These are phyloP conservation scores for Patiria pectinifera DNA, from an alignment of 53 echinoderm and acorn worm species.

Conservation along the genomic window DNA sequence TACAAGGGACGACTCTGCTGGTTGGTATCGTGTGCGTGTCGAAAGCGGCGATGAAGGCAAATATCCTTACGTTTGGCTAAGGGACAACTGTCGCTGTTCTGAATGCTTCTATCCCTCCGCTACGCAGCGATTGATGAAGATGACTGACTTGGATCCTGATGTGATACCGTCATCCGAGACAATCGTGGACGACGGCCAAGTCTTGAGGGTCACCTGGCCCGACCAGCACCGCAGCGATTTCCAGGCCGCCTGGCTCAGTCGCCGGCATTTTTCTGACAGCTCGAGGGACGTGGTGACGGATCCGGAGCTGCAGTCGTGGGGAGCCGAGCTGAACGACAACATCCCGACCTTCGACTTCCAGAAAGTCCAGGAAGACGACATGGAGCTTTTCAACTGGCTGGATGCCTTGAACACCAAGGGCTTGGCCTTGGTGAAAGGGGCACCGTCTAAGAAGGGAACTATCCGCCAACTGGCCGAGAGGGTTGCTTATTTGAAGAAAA, in stretches of 20 bases:
- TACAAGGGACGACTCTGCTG: constrained; percentile 30
- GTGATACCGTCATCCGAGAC: constrained; percentile 28
- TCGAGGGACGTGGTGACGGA: constrained; percentile 25
- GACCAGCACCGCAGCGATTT: constrained; percentile 16
- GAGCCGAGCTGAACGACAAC: constrained; percentile 38
- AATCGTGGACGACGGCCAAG: constrained; percentile 40
- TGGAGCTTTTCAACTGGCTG: constrained; percentile 29
- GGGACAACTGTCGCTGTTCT: neutral
- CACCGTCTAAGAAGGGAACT: neutral
- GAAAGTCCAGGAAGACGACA: constrained; percentile 50
- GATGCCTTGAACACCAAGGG: neutral
- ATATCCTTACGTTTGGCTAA: constrained; percentile 87
- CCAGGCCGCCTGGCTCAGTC: constrained; percentile 19
- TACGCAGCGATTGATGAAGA: constrained; percentile 7
- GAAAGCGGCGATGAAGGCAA: constrained; percentile 12
- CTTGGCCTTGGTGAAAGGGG: neutral
- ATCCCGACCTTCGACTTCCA: constrained; percentile 61
- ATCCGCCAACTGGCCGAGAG: neutral
- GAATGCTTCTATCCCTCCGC: constrained; percentile 66
- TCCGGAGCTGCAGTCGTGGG: constrained; percentile 34
- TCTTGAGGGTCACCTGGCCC: neutral
- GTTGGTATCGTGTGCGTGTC: neutral
- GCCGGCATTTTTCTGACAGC: constrained; percentile 14
- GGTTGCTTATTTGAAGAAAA: constrained; percentile 2
- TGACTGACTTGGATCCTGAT: constrained; percentile 63